Evolutionary conservation across 64 coral and sea anemone genomes (phyloP).

Genomic region (Stichodactyla mertensii): DNA sequence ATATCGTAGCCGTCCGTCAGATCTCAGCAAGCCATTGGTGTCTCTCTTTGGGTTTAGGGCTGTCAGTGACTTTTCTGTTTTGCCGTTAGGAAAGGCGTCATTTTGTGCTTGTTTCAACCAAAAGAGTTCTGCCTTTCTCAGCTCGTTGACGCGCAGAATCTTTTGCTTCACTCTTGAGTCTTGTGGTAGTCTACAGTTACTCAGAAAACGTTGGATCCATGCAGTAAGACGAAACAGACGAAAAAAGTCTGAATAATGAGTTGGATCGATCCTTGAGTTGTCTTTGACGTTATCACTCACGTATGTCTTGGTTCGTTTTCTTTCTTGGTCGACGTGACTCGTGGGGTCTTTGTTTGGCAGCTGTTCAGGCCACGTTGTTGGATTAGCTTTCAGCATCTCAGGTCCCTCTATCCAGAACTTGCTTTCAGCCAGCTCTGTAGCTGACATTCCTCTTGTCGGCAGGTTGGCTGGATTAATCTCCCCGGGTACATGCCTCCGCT

Average conservation of each 20-base stretch:
- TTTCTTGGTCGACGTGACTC: background rate
- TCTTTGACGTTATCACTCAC: background rate
- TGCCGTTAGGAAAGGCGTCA: conserved; percentile 45
- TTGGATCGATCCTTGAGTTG: conserved; percentile 4
- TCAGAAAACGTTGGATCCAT: conserved; percentile 44
- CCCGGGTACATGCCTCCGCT: conserved; percentile 26
- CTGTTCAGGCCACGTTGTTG: too few relatives aligned
- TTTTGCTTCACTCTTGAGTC: background rate
- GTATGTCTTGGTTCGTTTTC: background rate
- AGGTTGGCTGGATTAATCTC: conserved; percentile 27
- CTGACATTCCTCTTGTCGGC: conserved; percentile 24
- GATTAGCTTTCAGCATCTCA: too few relatives aligned
- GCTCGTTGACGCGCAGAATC: conserved; percentile 9
- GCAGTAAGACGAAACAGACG: conserved; percentile 44
- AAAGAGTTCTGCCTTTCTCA: conserved; percentile 19
- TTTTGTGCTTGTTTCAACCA: conserved; percentile 52
- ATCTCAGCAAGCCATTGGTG: conserved; percentile 35
- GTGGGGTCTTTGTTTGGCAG: too few relatives aligned
- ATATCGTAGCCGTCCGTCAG: conserved; percentile 45
- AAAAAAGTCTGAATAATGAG: conserved; percentile 28
- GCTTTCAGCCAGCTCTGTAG: background rate
- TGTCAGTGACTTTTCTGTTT: conserved; percentile 34
- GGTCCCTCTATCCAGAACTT: conserved; percentile 24
- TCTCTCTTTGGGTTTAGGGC: conserved; percentile 48
- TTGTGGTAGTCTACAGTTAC: conserved; percentile 37